Percentiles rank a stretch among this genome's conserved stretches.
Evolutionary conservation across 2,113 vertebrate genomes (phyloP).

Genomic region (Sminthopsis crassicaudata): DNA sequence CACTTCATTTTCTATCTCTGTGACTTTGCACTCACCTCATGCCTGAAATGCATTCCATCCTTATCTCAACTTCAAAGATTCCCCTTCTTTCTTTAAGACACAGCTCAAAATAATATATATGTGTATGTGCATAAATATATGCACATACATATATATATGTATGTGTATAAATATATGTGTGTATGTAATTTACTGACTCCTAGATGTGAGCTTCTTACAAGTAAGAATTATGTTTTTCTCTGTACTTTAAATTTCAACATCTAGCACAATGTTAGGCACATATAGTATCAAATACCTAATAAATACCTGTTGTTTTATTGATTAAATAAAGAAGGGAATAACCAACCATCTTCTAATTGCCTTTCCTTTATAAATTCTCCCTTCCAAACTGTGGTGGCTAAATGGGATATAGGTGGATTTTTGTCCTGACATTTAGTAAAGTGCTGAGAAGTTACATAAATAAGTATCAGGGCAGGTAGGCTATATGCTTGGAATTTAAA

Average conservation of each 20-base stretch:
- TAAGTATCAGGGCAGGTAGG: neutral
- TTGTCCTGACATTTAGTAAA: neutral
- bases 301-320: neutral
- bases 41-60: neutral
- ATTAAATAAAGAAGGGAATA: neutral
- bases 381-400: neutral
- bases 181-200: neutral
- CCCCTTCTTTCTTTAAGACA: neutral
- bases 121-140: neutral
- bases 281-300: neutral
- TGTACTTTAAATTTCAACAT: neutral
- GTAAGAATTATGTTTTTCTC: neutral
- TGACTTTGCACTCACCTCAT: neutral
- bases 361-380: neutral
- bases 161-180: fast-evolving
- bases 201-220: neutral
- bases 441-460: neutral
- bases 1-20: neutral
- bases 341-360: neutral
- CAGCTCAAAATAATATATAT: neutral
- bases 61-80: neutral
- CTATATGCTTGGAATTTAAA: neutral
- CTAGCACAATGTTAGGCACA: neutral
- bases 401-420: neutral
- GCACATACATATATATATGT: neutral